phyloP scores from a whole-genome alignment of 2,113 vertebrate species.

The Brachionichthys hirsutus region DNA sequence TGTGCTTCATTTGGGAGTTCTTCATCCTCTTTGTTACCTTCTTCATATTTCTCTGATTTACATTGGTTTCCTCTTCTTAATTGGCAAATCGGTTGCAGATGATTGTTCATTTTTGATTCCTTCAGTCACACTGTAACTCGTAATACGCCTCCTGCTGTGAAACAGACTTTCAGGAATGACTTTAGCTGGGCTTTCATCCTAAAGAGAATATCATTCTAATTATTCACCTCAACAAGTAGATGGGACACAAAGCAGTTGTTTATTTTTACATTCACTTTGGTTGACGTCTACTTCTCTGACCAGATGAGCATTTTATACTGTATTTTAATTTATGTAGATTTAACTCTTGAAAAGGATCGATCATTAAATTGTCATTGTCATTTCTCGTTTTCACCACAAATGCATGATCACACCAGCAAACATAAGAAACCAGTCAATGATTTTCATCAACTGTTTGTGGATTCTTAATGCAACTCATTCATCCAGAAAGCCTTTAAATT shows the following conservation, averaged over 20 bases:
- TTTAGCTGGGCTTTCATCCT: background rate
- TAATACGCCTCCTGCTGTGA: slow-evolving; percentile 19
- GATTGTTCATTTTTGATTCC: background rate
- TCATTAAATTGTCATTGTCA: too few species aligned
- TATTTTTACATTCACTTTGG: background rate
- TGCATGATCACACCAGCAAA: too few species aligned
- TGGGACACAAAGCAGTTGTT: background rate
- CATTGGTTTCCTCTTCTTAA: slow-evolving; percentile 1
- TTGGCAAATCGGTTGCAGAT: too few species aligned
- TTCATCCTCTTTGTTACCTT: slow-evolving; percentile 28
- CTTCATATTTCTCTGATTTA: slow-evolving; percentile 33
- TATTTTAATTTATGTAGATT: too few species aligned
- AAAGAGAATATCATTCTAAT: background rate
- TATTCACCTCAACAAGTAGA: background rate
- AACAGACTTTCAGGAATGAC: background rate
- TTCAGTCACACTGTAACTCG: background rate
- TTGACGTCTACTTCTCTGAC: too few species aligned
- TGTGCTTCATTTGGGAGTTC: slow-evolving; percentile 33
- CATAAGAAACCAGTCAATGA: too few species aligned
- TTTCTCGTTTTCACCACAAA: too few species aligned
- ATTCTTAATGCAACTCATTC: too few species aligned
- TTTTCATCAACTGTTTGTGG: too few species aligned
- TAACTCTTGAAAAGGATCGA: too few species aligned
- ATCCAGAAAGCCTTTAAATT: too few species aligned
- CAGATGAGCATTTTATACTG: too few species aligned